Conservation (phyloP, 2,797 vertebrate species). For the Lutjanus argentimaculatus region DNA sequence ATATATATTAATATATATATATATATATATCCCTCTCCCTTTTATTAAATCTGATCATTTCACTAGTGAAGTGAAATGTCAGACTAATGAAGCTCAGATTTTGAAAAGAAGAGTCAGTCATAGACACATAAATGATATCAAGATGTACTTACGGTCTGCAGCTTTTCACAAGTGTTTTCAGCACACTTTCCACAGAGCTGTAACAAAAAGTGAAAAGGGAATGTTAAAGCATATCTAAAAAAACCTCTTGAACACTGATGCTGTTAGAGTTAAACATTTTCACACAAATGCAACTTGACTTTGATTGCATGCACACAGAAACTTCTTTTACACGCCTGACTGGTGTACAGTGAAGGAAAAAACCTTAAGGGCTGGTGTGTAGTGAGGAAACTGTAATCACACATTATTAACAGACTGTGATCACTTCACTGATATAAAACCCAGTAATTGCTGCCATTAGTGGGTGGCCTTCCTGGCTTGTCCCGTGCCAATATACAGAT, state of each 20-base stretch:
- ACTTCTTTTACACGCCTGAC: constrained; percentile 40
- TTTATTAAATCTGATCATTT: background rate
- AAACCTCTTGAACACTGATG: constrained; percentile 26
- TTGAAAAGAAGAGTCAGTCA: background rate
- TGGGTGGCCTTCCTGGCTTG: constrained; percentile 14
- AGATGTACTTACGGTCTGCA: constrained; percentile 95
- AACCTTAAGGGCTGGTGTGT: constrained; percentile 16
- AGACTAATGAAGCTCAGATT: background rate
- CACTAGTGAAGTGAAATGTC: too few species aligned
- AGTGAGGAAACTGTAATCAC: constrained; percentile 25
- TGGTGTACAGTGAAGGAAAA: constrained; percentile 37
- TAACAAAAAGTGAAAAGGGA: constrained; percentile 26
- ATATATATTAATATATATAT: too few species aligned
- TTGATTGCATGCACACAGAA: constrained; percentile 83
- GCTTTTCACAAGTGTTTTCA: constrained; percentile 97
- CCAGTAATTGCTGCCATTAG: background rate
- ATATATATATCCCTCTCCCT: background rate
- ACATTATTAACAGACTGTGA: background rate
- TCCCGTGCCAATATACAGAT: constrained; percentile 9
- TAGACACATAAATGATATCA: background rate
- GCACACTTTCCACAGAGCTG: constrained; percentile 95
- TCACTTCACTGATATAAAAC: constrained; percentile 11
- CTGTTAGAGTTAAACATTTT: constrained; percentile 65
- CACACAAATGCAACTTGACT: constrained; percentile 79
- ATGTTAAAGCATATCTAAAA: constrained; percentile 30